Evolutionary conservation across 2,888 invertebrate species (phyloP), one percentile per base, ranked within the genome.

Genomic region (Vandiemenella viatica): DNA sequence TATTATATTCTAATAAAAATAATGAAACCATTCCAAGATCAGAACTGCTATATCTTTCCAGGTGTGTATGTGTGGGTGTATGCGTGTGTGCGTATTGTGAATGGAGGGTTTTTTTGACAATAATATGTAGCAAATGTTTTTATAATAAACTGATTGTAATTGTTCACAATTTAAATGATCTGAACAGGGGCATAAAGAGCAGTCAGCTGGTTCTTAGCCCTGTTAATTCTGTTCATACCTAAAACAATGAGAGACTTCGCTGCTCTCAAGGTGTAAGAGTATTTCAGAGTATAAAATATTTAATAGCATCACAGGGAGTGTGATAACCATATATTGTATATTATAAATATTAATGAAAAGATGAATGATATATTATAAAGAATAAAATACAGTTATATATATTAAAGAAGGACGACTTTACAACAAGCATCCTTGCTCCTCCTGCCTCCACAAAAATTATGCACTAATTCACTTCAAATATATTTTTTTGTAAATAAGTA

Each of bases 261-360:
- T n/a, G n/a, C n/a, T n/a, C n/a, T n/a, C n/a, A n/a, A n/a, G n/a
- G n/a, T n/a, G n/a, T n/a, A n/a, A n/a, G n/a, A n/a, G n/a, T n/a
- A n/a, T n/a, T n/a, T n/a, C n/a, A n/a, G n/a, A n/a, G n/a, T n/a
- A n/a, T n/a, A n/a, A n/a, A n/a, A n/a, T n/a, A n/a, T n/a, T n/a
- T n/a, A 10, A 54, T 52, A 54, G 50, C 51, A 52, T 52, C 54
- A 54, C 50, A 53, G 49, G 50, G 50, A 45, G 53, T 53, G 53
- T 50, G 50, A 53, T 53, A 51, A 41, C 48, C 48, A 52, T 49
- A 50, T 32, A 32, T 32, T 50, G 50, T 53, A 53, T 49, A 50
- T 49, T 46, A 52, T 52, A 50, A 48, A 50, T 43, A 50, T 44
- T 26, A 46, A 50, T 42, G 20, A 50, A 13, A 50, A 46, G 40